These are phyloP conservation scores for Pan paniscus DNA, from an alignment of 2,113 vertebrate genomes.

Conservation along the genomic window DNA sequence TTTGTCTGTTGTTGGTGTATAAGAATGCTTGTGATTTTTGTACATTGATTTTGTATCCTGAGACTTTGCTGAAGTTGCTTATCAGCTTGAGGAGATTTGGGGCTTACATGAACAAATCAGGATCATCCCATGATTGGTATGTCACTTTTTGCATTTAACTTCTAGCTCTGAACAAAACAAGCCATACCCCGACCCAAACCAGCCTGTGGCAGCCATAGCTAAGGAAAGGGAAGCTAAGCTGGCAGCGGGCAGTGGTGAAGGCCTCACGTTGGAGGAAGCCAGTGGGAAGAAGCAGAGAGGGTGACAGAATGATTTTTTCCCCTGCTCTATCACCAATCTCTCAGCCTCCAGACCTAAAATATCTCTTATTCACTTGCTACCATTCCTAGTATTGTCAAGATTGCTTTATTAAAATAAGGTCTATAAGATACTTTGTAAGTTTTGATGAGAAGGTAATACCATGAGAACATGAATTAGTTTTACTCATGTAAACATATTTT, in stretches of 20 bases:
- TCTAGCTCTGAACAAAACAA: not conserved
- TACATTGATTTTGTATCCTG: too few species aligned
- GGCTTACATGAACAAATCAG: conserved; percentile 38
- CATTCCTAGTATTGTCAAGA: not conserved
- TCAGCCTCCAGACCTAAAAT: not conserved
- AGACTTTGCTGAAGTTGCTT: too few species aligned
- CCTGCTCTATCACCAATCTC: not conserved
- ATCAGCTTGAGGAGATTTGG: too few species aligned
- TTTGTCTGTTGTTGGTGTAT: too few species aligned
- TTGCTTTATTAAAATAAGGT: conserved; percentile 10
- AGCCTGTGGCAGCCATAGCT: not conserved
- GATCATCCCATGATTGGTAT: not conserved
- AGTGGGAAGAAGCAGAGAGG: not conserved
- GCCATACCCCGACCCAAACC: not conserved
- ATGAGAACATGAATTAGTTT: conserved; percentile 46
- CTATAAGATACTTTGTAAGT: conserved; percentile 29
- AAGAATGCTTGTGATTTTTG: too few species aligned
- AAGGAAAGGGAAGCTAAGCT: not conserved
- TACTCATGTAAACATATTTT: not conserved
- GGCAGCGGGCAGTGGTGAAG: not conserved
- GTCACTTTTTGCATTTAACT: conserved; percentile 33
- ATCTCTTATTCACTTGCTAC: not conserved
- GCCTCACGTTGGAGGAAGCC: not conserved
- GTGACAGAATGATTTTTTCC: not conserved
- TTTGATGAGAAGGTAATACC: conserved; percentile 38